Percentiles rank a stretch among this genome's conserved stretches.
phyloP scores from a whole-genome alignment of 2,113 vertebrate species.

The Aleadryas rufinucha region DNA sequence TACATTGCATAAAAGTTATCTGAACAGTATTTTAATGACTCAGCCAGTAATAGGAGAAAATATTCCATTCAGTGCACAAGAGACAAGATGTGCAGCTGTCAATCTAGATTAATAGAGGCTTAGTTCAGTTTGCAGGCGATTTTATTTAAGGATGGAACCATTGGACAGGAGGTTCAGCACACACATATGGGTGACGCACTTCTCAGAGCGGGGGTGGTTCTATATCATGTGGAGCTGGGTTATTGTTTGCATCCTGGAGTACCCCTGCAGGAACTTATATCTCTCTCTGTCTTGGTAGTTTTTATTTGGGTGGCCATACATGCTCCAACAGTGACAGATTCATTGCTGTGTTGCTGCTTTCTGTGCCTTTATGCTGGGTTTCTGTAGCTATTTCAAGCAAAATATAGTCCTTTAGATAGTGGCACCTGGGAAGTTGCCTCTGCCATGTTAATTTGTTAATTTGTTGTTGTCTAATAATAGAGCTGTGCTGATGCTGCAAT shows the following conservation, averaged over 20 bases:
- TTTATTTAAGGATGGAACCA: background rate
- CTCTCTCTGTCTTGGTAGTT: background rate
- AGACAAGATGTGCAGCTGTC: background rate
- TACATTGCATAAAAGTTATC: background rate
- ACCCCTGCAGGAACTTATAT: background rate
- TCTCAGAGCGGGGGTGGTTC: background rate
- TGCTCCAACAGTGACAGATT: background rate
- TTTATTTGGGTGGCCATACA: background rate
- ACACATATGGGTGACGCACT: background rate
- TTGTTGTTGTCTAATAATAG: background rate
- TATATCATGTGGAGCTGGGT: background rate
- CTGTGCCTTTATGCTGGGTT: background rate
- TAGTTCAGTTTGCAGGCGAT: background rate
- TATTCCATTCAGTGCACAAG: background rate
- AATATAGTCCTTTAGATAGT: background rate
- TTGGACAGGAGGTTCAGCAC: background rate
- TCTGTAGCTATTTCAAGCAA: background rate
- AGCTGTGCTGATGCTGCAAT: background rate
- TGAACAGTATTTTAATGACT: background rate
- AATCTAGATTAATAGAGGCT: background rate
- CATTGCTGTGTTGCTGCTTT: fast-evolving
- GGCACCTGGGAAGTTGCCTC: background rate
- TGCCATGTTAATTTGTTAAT: background rate
- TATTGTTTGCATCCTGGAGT: background rate
- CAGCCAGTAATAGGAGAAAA: background rate